phyloP scores from a whole-genome alignment of 1,140 invertebrate genomes.

The Anthonomus grandis region DNA sequence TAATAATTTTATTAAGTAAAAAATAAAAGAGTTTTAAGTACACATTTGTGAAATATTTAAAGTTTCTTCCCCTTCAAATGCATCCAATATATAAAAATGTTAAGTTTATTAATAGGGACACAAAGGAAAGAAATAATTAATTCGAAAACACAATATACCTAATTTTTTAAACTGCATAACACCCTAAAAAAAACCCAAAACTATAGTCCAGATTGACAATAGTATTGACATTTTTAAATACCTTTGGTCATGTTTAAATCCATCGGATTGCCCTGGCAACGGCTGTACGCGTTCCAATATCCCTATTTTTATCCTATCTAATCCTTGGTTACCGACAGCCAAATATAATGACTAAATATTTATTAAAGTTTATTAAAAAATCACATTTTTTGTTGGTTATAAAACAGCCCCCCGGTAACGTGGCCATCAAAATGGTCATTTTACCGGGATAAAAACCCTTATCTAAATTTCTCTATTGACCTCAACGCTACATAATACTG shows the following conservation, averaged over 20 bases:
- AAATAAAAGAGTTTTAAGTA: no score
- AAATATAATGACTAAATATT: constrained; percentile 35
- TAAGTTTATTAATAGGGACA: no score
- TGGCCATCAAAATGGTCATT: background rate
- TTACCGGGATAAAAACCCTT: background rate
- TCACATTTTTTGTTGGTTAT: constrained; percentile 16
- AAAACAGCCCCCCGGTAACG: no score
- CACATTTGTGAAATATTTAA: no score
- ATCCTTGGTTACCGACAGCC: constrained; percentile 31
- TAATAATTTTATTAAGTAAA: no score
- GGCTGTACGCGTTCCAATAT: constrained; percentile 18
- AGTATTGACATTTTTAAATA: constrained; percentile 49
- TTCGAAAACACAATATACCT: no score
- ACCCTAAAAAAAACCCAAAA: constrained; percentile 21
- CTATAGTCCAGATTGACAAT: constrained; percentile 47
- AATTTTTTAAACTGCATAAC: no score
- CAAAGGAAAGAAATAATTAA: no score
- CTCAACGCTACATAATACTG: constrained; percentile 24
- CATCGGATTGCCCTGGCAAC: constrained; percentile 31
- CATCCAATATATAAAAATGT: no score
- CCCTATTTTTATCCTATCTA: no score
- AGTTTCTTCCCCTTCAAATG: no score
- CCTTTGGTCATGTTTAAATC: constrained; percentile 42
- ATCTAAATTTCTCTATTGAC: constrained; percentile 15
- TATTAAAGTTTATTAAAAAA: constrained; percentile 9